Percentiles rank a stretch among this genome's conserved stretches.
Conservation (phyloP, 2,113 vertebrate species). For the Drymodes brunneopygia region DNA sequence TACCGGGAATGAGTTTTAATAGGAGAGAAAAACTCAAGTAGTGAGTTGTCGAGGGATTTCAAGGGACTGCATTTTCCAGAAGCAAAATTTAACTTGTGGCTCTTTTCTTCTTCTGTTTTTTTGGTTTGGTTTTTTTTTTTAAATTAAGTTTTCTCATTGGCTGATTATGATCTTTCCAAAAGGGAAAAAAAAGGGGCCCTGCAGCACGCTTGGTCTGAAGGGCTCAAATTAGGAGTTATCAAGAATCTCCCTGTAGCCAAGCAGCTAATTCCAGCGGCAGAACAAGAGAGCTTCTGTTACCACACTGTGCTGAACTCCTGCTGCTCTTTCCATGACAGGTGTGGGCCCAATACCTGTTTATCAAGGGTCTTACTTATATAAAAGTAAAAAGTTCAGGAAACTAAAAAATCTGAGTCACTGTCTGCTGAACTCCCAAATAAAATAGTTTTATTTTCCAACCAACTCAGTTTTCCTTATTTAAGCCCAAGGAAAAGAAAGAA, state of each 20-base stretch:
- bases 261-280: slow-evolving; percentile 30
- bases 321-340: slow-evolving; percentile 72
- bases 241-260: slow-evolving; percentile 47
- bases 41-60: background rate
- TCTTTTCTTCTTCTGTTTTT: background rate
- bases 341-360: slow-evolving; percentile 71
- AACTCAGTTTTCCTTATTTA: slow-evolving; percentile 66
- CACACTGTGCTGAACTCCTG: slow-evolving; percentile 42
- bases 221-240: slow-evolving; percentile 40
- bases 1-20: background rate
- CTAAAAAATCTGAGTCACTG: slow-evolving; percentile 75
- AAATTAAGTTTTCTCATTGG: background rate
- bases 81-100: background rate
- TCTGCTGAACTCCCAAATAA: slow-evolving; percentile 75
- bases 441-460: slow-evolving; percentile 72
- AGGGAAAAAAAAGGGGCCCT: background rate
- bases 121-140: background rate
- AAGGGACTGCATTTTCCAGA: slow-evolving; percentile 1
- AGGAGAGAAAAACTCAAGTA: background rate
- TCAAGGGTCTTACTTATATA: slow-evolving; percentile 58
- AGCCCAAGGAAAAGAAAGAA: slow-evolving; percentile 39
- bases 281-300: slow-evolving; percentile 69
- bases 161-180: slow-evolving; percentile 13
- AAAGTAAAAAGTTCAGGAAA: slow-evolving; percentile 67
- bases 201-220: background rate